Conservation (phyloP, 2,797 vertebrate species). For the Anguilla obscura region DNA sequence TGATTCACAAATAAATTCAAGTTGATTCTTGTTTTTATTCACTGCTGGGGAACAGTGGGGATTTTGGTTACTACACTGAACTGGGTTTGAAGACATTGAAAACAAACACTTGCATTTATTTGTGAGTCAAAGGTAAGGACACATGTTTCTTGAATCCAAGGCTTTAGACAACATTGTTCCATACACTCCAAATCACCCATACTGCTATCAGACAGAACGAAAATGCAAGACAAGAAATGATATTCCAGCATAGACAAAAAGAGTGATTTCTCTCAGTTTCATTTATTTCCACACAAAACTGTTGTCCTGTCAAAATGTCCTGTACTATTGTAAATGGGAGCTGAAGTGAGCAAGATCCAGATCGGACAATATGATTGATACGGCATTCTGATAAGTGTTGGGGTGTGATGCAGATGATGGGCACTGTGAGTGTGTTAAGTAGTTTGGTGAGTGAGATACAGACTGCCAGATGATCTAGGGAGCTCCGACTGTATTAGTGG, state of each 20-base stretch:
- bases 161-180: neutral
- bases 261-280: slow-evolving; percentile 29
- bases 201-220: neutral
- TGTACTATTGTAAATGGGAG: neutral
- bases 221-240: slow-evolving; percentile 12
- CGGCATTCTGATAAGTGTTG: neutral
- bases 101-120: too few species aligned
- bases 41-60: too few species aligned
- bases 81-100: too few species aligned
- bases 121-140: too few species aligned
- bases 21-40: too few species aligned
- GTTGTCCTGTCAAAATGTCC: neutral
- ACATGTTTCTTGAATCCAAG: too few species aligned
- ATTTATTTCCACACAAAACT: slow-evolving; percentile 21
- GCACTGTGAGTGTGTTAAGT: neutral
- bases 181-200: neutral
- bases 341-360: slow-evolving; percentile 6
- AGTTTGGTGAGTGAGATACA: neutral
- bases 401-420: neutral
- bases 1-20: too few species aligned
- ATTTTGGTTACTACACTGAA: too few species aligned
- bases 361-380: neutral
- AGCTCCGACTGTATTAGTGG: too few species aligned
- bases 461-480: too few species aligned
- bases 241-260: slow-evolving; percentile 9